phyloP scores from a whole-genome alignment of 1,140 invertebrate genomes.

The Hetaerina americana region DNA sequence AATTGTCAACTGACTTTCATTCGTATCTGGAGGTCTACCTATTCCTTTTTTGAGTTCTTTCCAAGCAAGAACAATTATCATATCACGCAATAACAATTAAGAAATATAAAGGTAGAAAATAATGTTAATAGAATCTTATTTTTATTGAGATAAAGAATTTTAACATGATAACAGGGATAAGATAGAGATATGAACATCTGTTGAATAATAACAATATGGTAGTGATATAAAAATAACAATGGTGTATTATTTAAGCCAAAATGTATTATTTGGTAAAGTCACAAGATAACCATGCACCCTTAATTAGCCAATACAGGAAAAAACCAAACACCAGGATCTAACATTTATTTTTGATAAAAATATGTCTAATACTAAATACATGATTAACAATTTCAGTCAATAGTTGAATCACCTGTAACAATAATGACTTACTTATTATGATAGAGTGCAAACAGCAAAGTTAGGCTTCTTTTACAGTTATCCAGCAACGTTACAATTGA shows the following conservation, averaged over 20 bases:
- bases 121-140: too few relatives aligned
- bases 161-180: neutral
- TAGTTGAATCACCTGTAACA: neutral
- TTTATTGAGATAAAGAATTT: too few relatives aligned
- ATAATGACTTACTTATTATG: neutral
- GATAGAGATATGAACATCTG: neutral
- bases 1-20: too few relatives aligned
- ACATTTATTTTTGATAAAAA: neutral
- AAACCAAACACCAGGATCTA: neutral
- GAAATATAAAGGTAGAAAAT: too few relatives aligned
- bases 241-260: too few relatives aligned
- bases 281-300: neutral
- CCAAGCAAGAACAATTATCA: too few relatives aligned
- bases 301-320: neutral
- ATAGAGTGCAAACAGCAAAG: neutral
- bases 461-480: neutral
- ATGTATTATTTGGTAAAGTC: neutral
- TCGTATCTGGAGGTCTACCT: too few relatives aligned
- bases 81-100: too few relatives aligned
- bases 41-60: too few relatives aligned
- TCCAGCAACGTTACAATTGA: neutral
- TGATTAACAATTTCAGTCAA: neutral
- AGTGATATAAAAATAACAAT: slow-evolving; percentile 1
- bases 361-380: neutral
- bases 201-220: neutral